Evolutionary conservation across 2,888 invertebrate genomes (phyloP), one percentile per base, ranked within the genome.

Genomic region (Tiliacea aurago): DNA sequence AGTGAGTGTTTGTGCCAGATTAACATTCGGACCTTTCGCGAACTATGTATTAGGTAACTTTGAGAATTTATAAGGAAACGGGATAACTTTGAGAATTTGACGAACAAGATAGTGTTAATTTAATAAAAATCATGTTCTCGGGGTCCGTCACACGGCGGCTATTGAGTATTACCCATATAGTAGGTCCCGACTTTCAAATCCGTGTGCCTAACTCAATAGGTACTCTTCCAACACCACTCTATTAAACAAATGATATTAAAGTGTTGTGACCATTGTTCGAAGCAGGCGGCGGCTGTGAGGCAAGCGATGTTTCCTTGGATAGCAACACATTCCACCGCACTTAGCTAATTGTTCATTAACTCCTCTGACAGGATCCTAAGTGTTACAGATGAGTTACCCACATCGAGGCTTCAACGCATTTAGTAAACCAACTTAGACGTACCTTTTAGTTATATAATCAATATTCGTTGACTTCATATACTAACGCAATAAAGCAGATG

Each of bases 301-400:
- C 72, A 49, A 65, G 28, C 65, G 73, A 77, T 66, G 56, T 62
- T 73, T 66, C 56, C 62, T 79, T 73, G 73, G 56, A 67, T 62
- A 56, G 23, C 23, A 45, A 13, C 18, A 56, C 20, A 41, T 62
- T 67, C 51, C 55, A 10, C 18, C 23, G 20, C 66, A 45, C 51
- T 41, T 43, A 6, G 53, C 10, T 71, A 47, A 58, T 45, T 47
- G 51, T 20, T 53, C 11, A 41, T 9, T 15, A n/a, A 43, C 23
- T 10, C 20, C 7, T 56, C 51, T 33, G 23, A 7, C 49, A 23
- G 63, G 33, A 49, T 47, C 20, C 23, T 18, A 1, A 33, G 20
- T 61, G 28, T 53, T 61, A 49, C 43, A 23, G 28, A 49, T 47
- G 33, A 73, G 37, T 53, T 23, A 41, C n/a, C 23, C 43, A 61